Conservation (phyloP, 2,888 invertebrate species). For the Pardosa pseudoannulata region DNA sequence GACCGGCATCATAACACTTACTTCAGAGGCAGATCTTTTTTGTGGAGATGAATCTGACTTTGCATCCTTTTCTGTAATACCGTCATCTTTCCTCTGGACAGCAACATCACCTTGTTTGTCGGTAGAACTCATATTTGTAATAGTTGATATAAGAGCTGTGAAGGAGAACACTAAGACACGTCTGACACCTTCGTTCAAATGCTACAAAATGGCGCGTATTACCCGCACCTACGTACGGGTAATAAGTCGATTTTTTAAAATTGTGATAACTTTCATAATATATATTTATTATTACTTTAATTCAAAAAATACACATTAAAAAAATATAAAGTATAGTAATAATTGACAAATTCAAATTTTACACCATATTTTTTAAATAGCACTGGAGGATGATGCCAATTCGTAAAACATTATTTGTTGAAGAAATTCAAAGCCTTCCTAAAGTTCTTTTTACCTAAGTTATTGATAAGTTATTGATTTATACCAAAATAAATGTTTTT, state of each 20-base stretch:
- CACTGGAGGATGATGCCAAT: too few species aligned
- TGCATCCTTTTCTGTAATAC: conserved; percentile 59
- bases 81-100: conserved; percentile 58
- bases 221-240: neutral
- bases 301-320: neutral
- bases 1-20: conserved; percentile 62
- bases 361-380: neutral
- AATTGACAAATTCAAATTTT: neutral
- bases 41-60: conserved; percentile 68
- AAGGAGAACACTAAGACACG: conserved; percentile 10
- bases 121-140: conserved; percentile 58
- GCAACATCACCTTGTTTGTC: conserved; percentile 65
- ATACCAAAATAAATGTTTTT: too few species aligned
- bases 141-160: neutral
- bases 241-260: neutral
- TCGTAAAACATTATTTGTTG: too few species aligned
- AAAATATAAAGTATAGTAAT: neutral
- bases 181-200: conserved; percentile 47
- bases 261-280: neutral
- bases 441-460: too few species aligned
- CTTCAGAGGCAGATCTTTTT: conserved; percentile 71
- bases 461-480: too few species aligned
- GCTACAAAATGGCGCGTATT: conserved; percentile 57
- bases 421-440: too few species aligned
- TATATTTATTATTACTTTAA: neutral